Evolutionary conservation across 2,113 vertebrate species (phyloP).

Genomic region (Brachypodius melanocephalos): DNA sequence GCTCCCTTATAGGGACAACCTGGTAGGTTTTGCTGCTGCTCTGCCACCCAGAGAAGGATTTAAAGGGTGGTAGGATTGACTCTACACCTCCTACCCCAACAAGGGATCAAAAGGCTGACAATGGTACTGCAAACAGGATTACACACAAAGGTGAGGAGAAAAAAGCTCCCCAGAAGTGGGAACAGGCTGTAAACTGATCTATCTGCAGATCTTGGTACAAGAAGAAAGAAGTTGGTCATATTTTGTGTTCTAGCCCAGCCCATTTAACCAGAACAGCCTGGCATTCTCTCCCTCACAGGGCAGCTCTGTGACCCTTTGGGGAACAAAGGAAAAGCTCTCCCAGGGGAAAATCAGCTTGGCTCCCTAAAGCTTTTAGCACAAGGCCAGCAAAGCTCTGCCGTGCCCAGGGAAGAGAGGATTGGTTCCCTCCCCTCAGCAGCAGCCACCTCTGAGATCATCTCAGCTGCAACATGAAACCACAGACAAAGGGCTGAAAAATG

Average conservation of each 20-base stretch:
- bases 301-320: not conserved
- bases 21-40: not conserved
- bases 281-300: not conserved
- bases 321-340: not conserved
- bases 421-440: not conserved
- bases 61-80: not conserved
- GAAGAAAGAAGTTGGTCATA: not conserved
- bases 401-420: not conserved
- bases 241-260: not conserved
- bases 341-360: not conserved
- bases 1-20: not conserved
- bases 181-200: not conserved
- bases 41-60: not conserved
- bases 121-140: not conserved
- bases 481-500: not conserved
- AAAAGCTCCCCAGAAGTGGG: not conserved
- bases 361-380: not conserved
- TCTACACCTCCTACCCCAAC: not conserved
- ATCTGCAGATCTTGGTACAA: not conserved
- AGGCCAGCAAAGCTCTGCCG: not conserved
- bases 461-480: not conserved
- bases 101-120: not conserved
- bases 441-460: not conserved
- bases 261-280: not conserved
- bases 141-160: not conserved